Evolutionary conservation across 2,113 vertebrate species (phyloP).

Genomic region (Xenus cinereus): DNA sequence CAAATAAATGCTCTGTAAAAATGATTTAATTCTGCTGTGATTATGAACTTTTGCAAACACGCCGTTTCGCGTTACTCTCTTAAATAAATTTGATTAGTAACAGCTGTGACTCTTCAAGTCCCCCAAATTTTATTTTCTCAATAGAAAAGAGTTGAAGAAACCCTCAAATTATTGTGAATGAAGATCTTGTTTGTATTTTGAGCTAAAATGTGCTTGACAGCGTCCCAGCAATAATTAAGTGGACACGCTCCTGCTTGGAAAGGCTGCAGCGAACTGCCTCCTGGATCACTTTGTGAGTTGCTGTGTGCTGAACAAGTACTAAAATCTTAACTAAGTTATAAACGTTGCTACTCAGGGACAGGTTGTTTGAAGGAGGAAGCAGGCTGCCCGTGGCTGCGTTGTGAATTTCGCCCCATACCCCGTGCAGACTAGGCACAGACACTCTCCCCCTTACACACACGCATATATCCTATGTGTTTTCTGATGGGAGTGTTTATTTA

Average conservation of each 20-base stretch:
- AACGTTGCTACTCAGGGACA: constrained; percentile 21
- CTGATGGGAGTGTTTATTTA: constrained; percentile 68
- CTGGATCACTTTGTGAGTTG: not conserved
- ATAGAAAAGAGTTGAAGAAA: not conserved
- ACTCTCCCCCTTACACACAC: not conserved
- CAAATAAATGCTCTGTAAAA: constrained; percentile 57
- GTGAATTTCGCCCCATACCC: constrained; percentile 32
- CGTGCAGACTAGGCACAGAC: not conserved
- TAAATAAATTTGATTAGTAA: constrained; percentile 16
- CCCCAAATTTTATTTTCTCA: not conserved
- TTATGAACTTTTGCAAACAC: not conserved
- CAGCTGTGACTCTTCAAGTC: not conserved
- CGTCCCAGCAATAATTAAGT: not conserved
- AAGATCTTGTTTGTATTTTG: not conserved
- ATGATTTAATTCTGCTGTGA: constrained; percentile 38
- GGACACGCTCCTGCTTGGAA: not conserved
- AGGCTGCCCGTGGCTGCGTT: constrained; percentile 59
- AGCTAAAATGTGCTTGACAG: constrained; percentile 17
- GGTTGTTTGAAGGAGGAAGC: constrained; percentile 61
- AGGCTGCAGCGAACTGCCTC: not conserved
- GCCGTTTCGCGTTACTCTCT: not conserved
- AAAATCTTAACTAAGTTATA: not conserved
- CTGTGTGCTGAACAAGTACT: not conserved
- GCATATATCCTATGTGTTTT: constrained; percentile 40
- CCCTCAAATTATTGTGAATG: not conserved